A percentile compares a stretch with the other conserved stretches of the same genome.
These are phyloP conservation scores for Drosophila stalkeri DNA, from an alignment of 2,888 invertebrate species.

Conservation along the genomic window DNA sequence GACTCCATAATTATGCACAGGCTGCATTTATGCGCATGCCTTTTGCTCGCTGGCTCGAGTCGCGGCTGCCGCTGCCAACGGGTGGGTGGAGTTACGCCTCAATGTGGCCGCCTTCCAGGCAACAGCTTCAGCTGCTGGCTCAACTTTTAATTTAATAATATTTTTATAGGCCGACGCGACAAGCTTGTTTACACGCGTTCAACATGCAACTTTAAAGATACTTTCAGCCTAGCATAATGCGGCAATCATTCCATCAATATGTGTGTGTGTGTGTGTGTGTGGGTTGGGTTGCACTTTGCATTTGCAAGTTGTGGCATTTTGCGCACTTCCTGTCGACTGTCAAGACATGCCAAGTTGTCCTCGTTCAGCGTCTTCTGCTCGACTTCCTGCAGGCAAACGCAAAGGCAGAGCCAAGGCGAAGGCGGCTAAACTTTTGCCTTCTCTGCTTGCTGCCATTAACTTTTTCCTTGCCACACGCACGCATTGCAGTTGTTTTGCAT, in stretches of 20 bases:
- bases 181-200: slow-evolving; percentile 79
- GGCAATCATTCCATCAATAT: slow-evolving; percentile 39
- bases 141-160: slow-evolving; percentile 80
- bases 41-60: slow-evolving; percentile 44
- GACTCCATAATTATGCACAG: slow-evolving; percentile 78
- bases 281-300: slow-evolving; percentile 52
- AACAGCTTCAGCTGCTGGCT: slow-evolving; percentile 45
- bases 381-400: slow-evolving; percentile 54
- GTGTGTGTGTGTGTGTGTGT: slow-evolving; percentile 13
- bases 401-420: slow-evolving; percentile 35
- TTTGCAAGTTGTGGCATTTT: slow-evolving; percentile 81
- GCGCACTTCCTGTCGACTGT: slow-evolving; percentile 84
- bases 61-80: neutral
- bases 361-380: slow-evolving; percentile 44
- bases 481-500: slow-evolving; percentile 80
- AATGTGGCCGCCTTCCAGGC: slow-evolving; percentile 39
- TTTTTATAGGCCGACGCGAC: slow-evolving; percentile 79
- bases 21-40: slow-evolving; percentile 68
- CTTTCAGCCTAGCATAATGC: slow-evolving; percentile 56
- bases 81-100: slow-evolving; percentile 78
- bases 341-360: slow-evolving; percentile 64
- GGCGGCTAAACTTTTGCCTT: slow-evolving; percentile 55
- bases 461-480: slow-evolving; percentile 70
- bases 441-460: slow-evolving; percentile 27
- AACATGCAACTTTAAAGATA: slow-evolving; percentile 81